phyloP scores from a whole-genome alignment of 2,888 invertebrate genomes.

The Cinara cedri region DNA sequence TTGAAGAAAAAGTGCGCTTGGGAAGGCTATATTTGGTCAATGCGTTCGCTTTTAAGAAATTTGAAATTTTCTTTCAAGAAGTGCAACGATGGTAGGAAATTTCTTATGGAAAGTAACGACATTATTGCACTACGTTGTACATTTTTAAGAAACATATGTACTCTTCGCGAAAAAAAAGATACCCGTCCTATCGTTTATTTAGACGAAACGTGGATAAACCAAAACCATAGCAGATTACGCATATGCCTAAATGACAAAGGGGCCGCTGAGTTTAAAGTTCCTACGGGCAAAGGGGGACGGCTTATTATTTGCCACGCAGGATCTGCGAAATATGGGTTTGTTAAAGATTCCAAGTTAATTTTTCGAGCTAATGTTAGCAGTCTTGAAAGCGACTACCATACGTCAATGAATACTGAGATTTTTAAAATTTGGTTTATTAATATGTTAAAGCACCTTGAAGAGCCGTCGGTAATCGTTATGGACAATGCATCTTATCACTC shows the following conservation, averaged over 20 bases:
- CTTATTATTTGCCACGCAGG: not conserved
- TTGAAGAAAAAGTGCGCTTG: too few species aligned
- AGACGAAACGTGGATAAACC: slow-evolving; percentile 1
- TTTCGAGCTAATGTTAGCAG: too few species aligned
- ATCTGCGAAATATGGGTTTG: not conserved
- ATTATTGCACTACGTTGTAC: not conserved
- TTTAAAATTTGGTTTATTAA: too few species aligned
- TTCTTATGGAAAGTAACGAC: slow-evolving; percentile 1
- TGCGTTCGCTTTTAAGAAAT: not conserved
- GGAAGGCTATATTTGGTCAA: too few species aligned
- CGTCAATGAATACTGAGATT: not conserved
- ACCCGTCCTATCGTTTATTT: not conserved
- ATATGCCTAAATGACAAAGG: too few species aligned
- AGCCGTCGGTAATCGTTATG: too few species aligned
- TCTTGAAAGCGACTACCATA: not conserved
- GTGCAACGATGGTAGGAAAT: not conserved
- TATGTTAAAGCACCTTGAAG: not conserved
- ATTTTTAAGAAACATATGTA: slow-evolving; percentile 3
- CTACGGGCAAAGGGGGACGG: not conserved
- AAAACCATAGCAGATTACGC: not conserved
- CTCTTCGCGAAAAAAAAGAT: not conserved
- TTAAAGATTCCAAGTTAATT: not conserved
- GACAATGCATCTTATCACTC: too few species aligned
- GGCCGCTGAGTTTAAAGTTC: not conserved
- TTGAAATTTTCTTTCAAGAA: not conserved